Base-by-base conservation (phyloP, 2,888 invertebrate genomes). In the Apocheima hispidaria region DNA sequence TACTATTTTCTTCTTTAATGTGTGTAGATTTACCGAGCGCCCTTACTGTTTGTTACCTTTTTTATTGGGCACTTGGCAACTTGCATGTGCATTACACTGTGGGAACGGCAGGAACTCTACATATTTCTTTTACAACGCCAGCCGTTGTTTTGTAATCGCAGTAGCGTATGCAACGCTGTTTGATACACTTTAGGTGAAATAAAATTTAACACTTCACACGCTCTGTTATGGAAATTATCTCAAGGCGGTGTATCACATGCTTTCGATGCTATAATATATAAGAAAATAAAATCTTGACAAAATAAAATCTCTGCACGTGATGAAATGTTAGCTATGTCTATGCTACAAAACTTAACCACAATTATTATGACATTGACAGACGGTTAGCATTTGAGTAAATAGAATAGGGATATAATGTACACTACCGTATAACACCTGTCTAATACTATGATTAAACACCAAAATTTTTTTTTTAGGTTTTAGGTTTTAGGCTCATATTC, bases 81-180 rank as follows among this genome's bases (percentile, higher is more conserved):
- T 70, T 71, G 78, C 76, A 72, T 74, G 70, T 77, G 79, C 77
- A 67, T 68, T 73, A 73, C 74, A 79, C 83, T 88, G 89, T 90
- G 90, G 89, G 92, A 90, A 89, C 88, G 78, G 36, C 79, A 76
- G 81, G 77, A 83, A 78, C 81, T 77, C 65, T 63, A 75, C 68
- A 74, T 76, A 77, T 81, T 78, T 76, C 74, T 77, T 74, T 70
- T 71, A 68, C 71, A 65, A 63, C 62, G 68, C 60, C 65, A 56
- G 66, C 66, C 70, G 74, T 78, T 79, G 77, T 83, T 79, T 83
- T 81, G 74, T 78, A 75, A 78, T 78, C 71, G 69, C 67, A 70
- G 72, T 72, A 68, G 72, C 76, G 74, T 76, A 74, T 75, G 74
- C 70, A 74, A 74, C 53, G 66, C 66, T 75, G 75, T 75, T 73